Percentiles rank a stretch among this genome's conserved stretches.
These are phyloP conservation scores for honey bee (Apis mellifera) DNA, from an alignment of 1,140 invertebrate species.

Conservation along the genomic window DNA sequence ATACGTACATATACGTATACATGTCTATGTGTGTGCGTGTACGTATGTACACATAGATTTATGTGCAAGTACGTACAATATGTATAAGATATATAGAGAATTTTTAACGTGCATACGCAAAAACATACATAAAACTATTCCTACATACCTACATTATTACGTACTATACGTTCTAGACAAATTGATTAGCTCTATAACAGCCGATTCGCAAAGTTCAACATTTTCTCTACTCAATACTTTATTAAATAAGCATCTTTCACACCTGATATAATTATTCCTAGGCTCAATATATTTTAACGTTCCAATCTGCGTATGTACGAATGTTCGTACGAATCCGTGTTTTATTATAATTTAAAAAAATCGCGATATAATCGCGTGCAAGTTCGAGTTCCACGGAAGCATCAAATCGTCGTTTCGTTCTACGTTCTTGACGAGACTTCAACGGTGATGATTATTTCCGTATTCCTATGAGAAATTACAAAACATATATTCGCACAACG, in stretches of 20 bases:
- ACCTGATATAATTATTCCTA: neutral
- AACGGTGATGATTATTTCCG: constrained; percentile 13
- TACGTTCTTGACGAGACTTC: neutral
- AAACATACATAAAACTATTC: constrained; percentile 20
- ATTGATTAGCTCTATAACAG: constrained; percentile 41
- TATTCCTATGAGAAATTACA: constrained; percentile 30
- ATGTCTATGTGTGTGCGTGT: constrained; percentile 10
- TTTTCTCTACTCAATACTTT: constrained; percentile 30
- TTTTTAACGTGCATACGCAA: constrained; percentile 25
- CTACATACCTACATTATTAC: constrained; percentile 15
- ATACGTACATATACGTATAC: neutral
- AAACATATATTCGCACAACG: constrained; percentile 35
- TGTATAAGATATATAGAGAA: constrained; percentile 14
- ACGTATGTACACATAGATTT: neutral
- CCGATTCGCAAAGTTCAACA: constrained; percentile 37
- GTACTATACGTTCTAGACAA: constrained; percentile 21
- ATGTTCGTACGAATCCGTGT: constrained; percentile 1
- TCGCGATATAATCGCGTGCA: constrained; percentile 2
- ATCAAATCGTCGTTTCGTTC: constrained; percentile 19
- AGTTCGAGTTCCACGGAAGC: constrained; percentile 5
- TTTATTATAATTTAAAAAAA: constrained; percentile 15
- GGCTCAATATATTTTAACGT: constrained; percentile 30
- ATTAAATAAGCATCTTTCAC: constrained; percentile 15
- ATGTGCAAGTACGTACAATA: constrained; percentile 8
- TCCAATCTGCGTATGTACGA: constrained; percentile 4